Base-by-base conservation (phyloP, 2,797 vertebrate genomes). In the Acomys russatus region DNA sequence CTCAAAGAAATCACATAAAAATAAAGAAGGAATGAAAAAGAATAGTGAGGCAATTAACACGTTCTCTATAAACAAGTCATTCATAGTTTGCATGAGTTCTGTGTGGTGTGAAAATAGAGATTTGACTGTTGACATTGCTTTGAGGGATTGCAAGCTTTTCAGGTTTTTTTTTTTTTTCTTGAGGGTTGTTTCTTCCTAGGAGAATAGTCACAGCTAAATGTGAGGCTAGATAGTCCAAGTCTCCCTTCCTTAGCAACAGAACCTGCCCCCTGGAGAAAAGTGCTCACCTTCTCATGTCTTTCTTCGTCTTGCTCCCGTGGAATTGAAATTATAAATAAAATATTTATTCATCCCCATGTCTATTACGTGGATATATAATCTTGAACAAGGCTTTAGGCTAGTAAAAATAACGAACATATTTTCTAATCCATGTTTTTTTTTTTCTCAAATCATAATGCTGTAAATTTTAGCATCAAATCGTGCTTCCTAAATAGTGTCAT, bases 251-350 rank as follows among this genome's bases (percentile, higher is more conserved):
- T 38, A 9, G 8, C 28, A 76, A 28, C 38, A 49, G 38, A 35
- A 68, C 64, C 70, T 73, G 68, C 64, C 70, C 77, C 12, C 33
- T 6, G 14, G 6, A 51, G n/a, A 56, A 38, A 80, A 78, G 63
- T 14, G 3, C 63, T 85, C 9, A 68, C 70, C 9, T n/a, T 88
- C 80, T 77, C 28, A 38, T 64, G 82, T 78, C 18, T 73, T 88
- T 83, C 61, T 84, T n/a, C 35, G 61, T 71, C 84, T 95, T 51
- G 7, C 3, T 5, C 9, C 82, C 54, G 35, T 28, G 87, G 14
- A 87, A 56, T 51, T 88, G 49, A 91, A 92, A 89, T 64, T 49
- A 93, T 64, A 77, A 95, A 63, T 35, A 79, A 91, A 93, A 94
- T 23, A 66, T 73, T 91, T 79, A 20, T 20, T 87, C 73, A 94